Percentiles rank a stretch among this genome's conserved stretches.
phyloP scores from a whole-genome alignment of 2,888 invertebrate species.

The Operophtera brumata region DNA sequence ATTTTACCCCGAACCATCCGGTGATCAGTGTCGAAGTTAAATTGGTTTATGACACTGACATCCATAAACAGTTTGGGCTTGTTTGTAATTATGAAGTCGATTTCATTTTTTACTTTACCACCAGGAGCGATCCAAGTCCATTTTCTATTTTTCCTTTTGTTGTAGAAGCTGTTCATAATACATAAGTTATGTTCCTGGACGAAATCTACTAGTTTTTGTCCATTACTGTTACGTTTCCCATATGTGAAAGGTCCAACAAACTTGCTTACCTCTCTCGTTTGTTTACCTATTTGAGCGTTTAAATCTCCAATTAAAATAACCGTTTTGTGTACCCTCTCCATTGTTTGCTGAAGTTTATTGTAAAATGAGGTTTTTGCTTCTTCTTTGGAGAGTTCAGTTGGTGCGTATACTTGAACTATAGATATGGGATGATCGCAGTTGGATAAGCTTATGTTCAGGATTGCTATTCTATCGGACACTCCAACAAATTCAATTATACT shows the following conservation, averaged over 20 bases:
- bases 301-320: too few relatives aligned
- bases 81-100: neutral
- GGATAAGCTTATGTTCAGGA: neutral
- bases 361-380: neutral
- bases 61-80: neutral
- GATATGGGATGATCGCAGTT: slow-evolving; percentile 9
- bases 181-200: neutral
- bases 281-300: neutral
- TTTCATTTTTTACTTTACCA: neutral
- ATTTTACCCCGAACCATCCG: neutral
- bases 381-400: slow-evolving; percentile 9
- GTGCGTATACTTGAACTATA: slow-evolving; percentile 22
- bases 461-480: slow-evolving; percentile 20
- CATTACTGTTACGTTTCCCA: slow-evolving; percentile 14
- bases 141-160: neutral
- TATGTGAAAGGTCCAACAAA: slow-evolving; percentile 11
- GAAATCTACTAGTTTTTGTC: slow-evolving; percentile 5
- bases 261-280: slow-evolving; percentile 14
- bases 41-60: neutral
- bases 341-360: neutral
- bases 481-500: slow-evolving; percentile 13
- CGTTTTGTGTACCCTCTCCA: neutral
- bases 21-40: neutral
- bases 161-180: neutral
- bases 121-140: too few relatives aligned